Evolutionary conservation across 2,888 invertebrate species (phyloP), one percentile per base, ranked within the genome.

Genomic region (Synergus itoensis): DNA sequence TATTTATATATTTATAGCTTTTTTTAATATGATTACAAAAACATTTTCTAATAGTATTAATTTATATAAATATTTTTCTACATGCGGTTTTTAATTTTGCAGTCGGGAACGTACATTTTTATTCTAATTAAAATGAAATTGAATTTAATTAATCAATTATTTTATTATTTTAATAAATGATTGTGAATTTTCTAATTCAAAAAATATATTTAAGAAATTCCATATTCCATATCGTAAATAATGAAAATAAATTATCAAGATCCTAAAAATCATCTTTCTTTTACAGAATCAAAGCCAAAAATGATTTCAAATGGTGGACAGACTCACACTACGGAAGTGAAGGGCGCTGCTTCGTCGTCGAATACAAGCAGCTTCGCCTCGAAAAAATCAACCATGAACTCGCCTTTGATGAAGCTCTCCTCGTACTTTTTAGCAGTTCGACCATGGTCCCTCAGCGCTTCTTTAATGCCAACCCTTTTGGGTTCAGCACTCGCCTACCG

Each of bases 391-490:
- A 88, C 87, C 2, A 81, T 88, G 28, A 85, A 88, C 64, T 91
- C 92, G 81, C 95, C 96, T 4, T 92, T 97, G 85, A 97, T 97
- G 96, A 98, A 98, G 93, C 93, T 98, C 64, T 96, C 97, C 80
- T 97, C 97, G 16, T 98, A 98, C 91, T 95, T 98, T 84, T 93
- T 97, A 85, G 98, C 99, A 1, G 92, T 98, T 83, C 94, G 99
- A 83, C 99, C 99, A 41, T 99, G 99, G 98, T 98, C 98, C 0
- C 93, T 98, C 85, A 97, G 98, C 87, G 98, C 97, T 14, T 98
- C 98, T 84, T 93, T 99, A 83, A 95, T 98, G 92, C 99, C 99
- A 18, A 98, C 98, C 0, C 93, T 98, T 76, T 93, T 99, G 77
- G 99, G 99, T 11, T 97, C 97, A 40, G 97, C 97, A 0, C 93